Evolutionary conservation across 2,113 vertebrate genomes (phyloP), one percentile per base, ranked within the genome.

Genomic region (Pomatorhinus ruficollis): DNA sequence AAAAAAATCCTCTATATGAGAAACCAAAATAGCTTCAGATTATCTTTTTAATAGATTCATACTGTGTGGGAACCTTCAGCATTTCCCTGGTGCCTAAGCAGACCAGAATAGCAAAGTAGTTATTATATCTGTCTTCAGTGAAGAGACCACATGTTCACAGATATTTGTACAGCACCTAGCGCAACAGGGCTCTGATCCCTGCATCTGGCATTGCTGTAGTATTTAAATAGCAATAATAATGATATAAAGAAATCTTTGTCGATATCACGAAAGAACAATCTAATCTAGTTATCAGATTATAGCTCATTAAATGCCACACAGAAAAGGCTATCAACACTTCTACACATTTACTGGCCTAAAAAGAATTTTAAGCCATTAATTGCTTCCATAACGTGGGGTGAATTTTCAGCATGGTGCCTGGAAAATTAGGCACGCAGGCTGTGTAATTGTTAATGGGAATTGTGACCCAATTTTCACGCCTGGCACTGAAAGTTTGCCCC

Each of bases 31-130:
- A 97, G 97, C 95, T 96, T 96, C 95, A 97, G 96, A 97, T 97
- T 97, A 96, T 97, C 96, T 97, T 97, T 97, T 96, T 97, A 97
- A 97, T 97, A 97, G 95, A 97, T 97, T 97, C 97, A 97, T 97
- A 97, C 96, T 96, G 95, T 97, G 96, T 97, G 97, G 97, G 97
- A 97, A 97, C 96, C 96, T 97, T 97, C 95, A 97, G 95, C 96
- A 97, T 97, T 97, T 96, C 96, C 97, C 97, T 93, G 87, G 96
- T 95, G 96, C 92, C 86, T 96, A 96, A 96, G 94, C 97, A 96
- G 96, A 97, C 88, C 94, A 97, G 97, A 97, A 97, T 97, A 97
- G 96, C 95, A 97, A 97, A 97, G 95, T 90, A 94, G 93, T 97
- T 97, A 97, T 97, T 97, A 96, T 93, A 97, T 97, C 96, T 92